Percentiles rank a stretch among this genome's conserved stretches.
These are phyloP conservation scores for Cygnus olor DNA, from an alignment of 2,797 vertebrate genomes.

Conservation along the genomic window DNA sequence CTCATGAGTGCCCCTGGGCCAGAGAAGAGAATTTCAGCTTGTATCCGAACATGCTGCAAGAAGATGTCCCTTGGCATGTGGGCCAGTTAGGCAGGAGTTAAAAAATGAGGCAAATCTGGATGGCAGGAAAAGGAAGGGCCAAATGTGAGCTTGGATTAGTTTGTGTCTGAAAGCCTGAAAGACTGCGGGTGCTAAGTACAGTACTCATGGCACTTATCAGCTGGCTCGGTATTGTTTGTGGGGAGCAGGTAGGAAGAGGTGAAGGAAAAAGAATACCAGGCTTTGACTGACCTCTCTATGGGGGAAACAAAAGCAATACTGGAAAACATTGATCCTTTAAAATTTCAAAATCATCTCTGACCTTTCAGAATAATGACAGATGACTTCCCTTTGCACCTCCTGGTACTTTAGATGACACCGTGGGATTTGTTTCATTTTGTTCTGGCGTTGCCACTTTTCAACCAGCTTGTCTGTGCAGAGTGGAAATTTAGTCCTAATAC, in stretches of 20 bases:
- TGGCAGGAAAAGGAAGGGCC: not conserved
- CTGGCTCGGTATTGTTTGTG: not conserved
- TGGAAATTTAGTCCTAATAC: not conserved
- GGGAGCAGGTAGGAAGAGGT: not conserved
- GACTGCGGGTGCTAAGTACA: not conserved
- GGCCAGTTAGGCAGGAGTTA: fast-evolving
- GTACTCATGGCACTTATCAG: fast-evolving
- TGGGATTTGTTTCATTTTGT: not conserved
- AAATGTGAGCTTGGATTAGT: not conserved
- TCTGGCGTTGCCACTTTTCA: not conserved
- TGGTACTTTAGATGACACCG: not conserved
- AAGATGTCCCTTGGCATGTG: not conserved
- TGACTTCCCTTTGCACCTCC: not conserved
- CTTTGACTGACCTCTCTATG: not conserved
- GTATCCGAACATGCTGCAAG: not conserved
- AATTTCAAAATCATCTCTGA: not conserved
- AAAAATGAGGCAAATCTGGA: not conserved
- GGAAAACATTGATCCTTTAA: not conserved
- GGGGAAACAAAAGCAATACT: not conserved
- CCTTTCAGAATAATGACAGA: not conserved
- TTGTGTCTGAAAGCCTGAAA: not conserved
- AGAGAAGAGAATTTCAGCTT: not conserved
- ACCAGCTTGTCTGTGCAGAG: not conserved
- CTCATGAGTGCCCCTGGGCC: not conserved
- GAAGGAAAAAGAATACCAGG: not conserved